Conservation (phyloP, 2,888 invertebrate species). For the Cryptus viduatorius region DNA sequence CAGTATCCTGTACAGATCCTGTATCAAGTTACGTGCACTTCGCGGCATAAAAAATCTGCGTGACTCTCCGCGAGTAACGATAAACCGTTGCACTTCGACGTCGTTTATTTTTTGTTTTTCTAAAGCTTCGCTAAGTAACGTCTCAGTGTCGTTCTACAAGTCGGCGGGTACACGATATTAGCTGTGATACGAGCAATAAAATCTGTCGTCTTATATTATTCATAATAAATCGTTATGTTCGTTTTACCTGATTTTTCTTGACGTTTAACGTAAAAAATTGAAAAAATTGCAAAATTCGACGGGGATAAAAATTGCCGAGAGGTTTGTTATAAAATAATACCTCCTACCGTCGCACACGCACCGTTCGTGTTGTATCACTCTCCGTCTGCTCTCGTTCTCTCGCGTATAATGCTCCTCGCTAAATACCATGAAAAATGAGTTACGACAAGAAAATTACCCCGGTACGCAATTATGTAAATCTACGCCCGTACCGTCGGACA, state of each 20-base stretch:
- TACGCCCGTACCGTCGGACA: conserved; percentile 50
- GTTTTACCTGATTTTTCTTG: background rate
- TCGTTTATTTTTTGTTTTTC: conserved; percentile 21
- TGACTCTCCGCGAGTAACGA: conserved; percentile 23
- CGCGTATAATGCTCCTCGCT: conserved; percentile 49
- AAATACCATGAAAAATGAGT: conserved; percentile 77
- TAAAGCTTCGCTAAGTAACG: background rate
- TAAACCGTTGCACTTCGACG: conserved; percentile 22
- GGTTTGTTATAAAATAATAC: conserved; percentile 73
- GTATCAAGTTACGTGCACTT: conserved; percentile 43
- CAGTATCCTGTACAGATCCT: conserved; percentile 31
- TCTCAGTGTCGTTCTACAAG: conserved; percentile 16
- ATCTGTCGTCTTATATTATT: conserved; percentile 29
- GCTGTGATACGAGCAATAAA: conserved; percentile 39
- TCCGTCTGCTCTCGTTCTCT: conserved; percentile 24
- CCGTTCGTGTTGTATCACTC: conserved; percentile 61
- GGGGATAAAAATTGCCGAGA: conserved; percentile 41
- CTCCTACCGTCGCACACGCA: conserved; percentile 66
- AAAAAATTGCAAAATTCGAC: conserved; percentile 1
- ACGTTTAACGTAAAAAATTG: background rate
- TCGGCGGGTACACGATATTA: conserved; percentile 19
- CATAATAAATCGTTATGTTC: conserved; percentile 38
- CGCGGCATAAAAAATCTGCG: conserved; percentile 20
- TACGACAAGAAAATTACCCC: conserved; percentile 76
- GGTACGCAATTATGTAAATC: conserved; percentile 76